Evolutionary conservation across 2,797 vertebrate species (phyloP), one percentile per base, ranked within the genome.

Genomic region (Varecia variegata): DNA sequence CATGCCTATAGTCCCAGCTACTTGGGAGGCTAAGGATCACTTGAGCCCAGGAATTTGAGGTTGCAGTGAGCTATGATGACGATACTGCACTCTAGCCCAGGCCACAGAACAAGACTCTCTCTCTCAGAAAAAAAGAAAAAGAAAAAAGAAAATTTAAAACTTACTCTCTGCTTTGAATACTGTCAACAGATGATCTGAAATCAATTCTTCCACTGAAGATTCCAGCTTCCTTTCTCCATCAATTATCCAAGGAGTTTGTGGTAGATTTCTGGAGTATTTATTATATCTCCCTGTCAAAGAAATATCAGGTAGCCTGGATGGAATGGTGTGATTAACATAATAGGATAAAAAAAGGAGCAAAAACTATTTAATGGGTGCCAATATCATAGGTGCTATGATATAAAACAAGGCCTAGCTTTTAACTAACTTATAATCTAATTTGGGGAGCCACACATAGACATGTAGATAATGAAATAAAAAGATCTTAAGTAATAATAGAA

Each of bases 161-260:
- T 99, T 96, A 99, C 99, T 99, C 5, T 99, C 98, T 14, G 99
- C 99, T 97, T 98, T 99, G 98, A 99, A 99, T 70, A 98, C 96
- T 11, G 98, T 95, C 87, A 99, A 98, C 35, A 99, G 96, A 25
- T 99, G 99, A 45, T 98, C 98, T 2, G 99, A 99, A 90, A 99
- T 99, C 97, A 99, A 98, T 98, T 99, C 99, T 98, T 99, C 99
- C 97, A 99, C 99, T 1, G 99, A 99, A 43, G 99, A 99, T 90
- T 99, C 99, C 99, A 99, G 99, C 97, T 99, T 99, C 96, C 99
- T 97, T 98, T 99, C 99, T 10, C 99, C 99, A n/a, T 99, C 99
- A 74, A 99, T 99, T 97, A 99, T 98, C 99, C 99, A 99, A 50
- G 99, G 99, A n/a, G 99, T 99, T 98, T 99, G 99, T 70, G 99